These are phyloP conservation scores for Crambe crambe DNA, from an alignment of 37 sponge, comb jelly and placozoan genomes.

Conservation along the genomic window DNA sequence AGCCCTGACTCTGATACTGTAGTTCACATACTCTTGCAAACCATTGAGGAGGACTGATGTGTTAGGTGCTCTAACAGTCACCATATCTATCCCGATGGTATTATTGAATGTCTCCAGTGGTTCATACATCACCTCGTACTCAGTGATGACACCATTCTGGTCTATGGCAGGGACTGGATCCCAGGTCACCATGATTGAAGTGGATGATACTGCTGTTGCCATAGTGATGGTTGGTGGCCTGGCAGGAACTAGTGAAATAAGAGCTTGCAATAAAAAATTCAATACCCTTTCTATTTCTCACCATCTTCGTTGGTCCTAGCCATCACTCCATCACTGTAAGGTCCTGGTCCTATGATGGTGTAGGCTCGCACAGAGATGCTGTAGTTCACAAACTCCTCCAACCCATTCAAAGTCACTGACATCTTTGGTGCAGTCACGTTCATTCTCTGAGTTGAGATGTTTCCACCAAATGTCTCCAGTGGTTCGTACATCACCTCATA, in stretches of 20 bases:
- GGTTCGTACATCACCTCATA: constrained; percentile 15
- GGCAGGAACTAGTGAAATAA: constrained; percentile 38
- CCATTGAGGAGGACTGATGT: neutral
- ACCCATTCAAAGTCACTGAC: neutral
- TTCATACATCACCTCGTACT: constrained; percentile 27
- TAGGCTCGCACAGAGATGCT: constrained; percentile 26
- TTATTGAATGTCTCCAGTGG: constrained; percentile 23
- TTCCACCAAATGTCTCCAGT: neutral
- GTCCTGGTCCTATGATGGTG: constrained; percentile 18
- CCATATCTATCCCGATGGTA: neutral
- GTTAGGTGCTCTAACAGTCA: neutral
- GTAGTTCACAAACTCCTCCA: constrained; percentile 29
- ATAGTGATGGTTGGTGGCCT: constrained; percentile 20
- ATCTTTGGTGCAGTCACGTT: neutral
- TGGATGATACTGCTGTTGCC: constrained; percentile 19
- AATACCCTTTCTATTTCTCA: neutral
- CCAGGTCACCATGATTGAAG: constrained; percentile 29
- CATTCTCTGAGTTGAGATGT: neutral
- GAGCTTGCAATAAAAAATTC: neutral
- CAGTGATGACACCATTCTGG: constrained; percentile 43
- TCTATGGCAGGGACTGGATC: constrained; percentile 12
- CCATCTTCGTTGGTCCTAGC: constrained; percentile 14
- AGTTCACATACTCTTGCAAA: constrained; percentile 22
- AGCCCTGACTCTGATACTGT: constrained; percentile 31
- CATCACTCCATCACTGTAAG: constrained; percentile 12